Evolutionary conservation across 2,888 invertebrate species (phyloP), one percentile per base, ranked within the genome.

Genomic region (Bhutanitis thaidina): DNA sequence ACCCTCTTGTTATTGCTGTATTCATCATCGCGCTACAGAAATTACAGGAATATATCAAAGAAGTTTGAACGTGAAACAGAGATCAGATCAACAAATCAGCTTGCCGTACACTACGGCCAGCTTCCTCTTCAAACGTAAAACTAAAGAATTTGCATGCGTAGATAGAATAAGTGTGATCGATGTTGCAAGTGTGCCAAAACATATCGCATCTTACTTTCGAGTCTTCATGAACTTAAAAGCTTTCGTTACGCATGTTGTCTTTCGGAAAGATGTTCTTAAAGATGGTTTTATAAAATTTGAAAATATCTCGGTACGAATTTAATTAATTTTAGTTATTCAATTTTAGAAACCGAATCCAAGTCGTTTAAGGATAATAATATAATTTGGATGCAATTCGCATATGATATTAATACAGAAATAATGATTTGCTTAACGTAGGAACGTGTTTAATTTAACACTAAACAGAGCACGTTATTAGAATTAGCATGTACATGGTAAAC

Each of bases 81-180:
- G 75, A 73, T n/a, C n/a, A n/a, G 69, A 79, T 77, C 78, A 79
- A 80, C 77, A 80, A 79, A 73, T 68, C 75, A 69, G 69, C 69
- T 71, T 69, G 62, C 73, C 71, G 67, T 74, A 75, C 70, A 75
- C 75, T 64, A 75, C 77, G 79, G 80, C 80, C 72, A 71, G 79
- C 80, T 86, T 87, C 85, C 85, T 84, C 68, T 71, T 69, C 57
- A 62, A 63, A 64, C 61, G 57, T 61, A 60, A 62, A 58, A 67
- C 58, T 49, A 54, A 49, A 55, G 65, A 65, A 47, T 67, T 13
- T 35, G 1, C n/a, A 32, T 16, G 32, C 20, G 16, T 25, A 13
- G 14, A 13, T 27, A 27, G 15, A 29, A 30, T 16, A 9, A 16
- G 16, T 25, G 32, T 34, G 20, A 13, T 27, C 14, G 8, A 35